Conservation (phyloP, 1,140 invertebrate species). For the Capitella teleta region DNA sequence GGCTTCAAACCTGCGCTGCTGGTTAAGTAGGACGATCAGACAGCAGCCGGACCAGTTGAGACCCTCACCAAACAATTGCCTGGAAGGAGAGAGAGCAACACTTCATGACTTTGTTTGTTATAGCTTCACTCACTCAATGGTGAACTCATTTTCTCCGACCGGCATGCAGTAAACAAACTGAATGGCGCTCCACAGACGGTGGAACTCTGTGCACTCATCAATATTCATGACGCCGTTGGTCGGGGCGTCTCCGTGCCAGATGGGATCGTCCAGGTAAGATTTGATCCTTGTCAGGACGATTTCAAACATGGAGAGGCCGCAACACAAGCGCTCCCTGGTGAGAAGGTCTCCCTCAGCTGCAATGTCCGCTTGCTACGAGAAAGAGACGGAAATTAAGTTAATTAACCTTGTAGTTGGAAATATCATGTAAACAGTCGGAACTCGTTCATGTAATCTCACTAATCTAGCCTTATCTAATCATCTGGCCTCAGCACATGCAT, state of each 20-base stretch:
- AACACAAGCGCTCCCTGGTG: constrained; percentile 92
- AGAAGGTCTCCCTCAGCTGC: constrained; percentile 81
- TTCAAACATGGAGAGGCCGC: constrained; percentile 96
- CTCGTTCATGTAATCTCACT: too few species aligned
- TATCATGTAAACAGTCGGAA: too few species aligned
- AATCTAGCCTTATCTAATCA: too few species aligned
- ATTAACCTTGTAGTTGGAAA: neutral
- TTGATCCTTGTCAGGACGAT: constrained; percentile 78
- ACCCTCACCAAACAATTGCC: constrained; percentile 95
- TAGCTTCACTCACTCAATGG: constrained; percentile 72
- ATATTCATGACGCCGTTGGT: constrained; percentile 90
- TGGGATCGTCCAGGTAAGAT: constrained; percentile 67
- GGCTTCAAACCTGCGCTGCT: constrained; percentile 93
- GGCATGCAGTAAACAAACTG: constrained; percentile 98
- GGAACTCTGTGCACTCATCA: constrained; percentile 95
- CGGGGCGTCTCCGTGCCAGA: constrained; percentile 76
- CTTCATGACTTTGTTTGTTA: neutral
- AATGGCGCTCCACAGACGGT: constrained; percentile 92
- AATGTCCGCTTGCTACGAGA: constrained; percentile 34
- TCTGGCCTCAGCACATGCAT: too few species aligned
- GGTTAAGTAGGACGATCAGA: constrained; percentile 92
- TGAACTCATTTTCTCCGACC: constrained; percentile 92
- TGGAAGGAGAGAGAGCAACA: constrained; percentile 40
- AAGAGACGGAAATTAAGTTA: neutral
- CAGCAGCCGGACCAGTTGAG: constrained; percentile 97